These are phyloP conservation scores for Xestia ashworthii DNA, from an alignment of 2,888 invertebrate genomes.

Conservation along the genomic window DNA sequence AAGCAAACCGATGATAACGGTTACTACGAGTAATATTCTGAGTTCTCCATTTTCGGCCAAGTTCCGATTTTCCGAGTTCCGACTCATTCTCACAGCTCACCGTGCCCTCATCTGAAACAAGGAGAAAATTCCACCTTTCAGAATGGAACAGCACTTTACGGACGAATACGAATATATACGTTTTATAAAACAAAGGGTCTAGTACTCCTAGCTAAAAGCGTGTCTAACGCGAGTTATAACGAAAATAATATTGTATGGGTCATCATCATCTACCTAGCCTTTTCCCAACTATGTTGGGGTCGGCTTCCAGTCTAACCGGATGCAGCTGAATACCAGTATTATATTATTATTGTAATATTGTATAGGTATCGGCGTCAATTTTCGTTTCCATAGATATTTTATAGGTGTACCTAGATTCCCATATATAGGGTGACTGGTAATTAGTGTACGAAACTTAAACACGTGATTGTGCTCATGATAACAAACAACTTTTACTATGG, in stretches of 20 bases:
- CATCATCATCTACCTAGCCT: no score
- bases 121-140: constrained; percentile 30
- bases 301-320: no score
- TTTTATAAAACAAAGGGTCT: constrained; percentile 5
- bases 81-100: constrained; percentile 79
- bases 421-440: no score
- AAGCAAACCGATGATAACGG: constrained; percentile 91
- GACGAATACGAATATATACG: not conserved
- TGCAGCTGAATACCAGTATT: no score
- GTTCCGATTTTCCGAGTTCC: constrained; percentile 72
- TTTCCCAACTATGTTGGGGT: no score
- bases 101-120: constrained; percentile 75
- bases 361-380: not conserved
- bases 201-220: constrained; percentile 17
- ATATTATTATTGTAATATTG: no score
- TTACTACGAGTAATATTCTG: constrained; percentile 90
- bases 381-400: not conserved
- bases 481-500: no score
- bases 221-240: constrained; percentile 13
- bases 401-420: not conserved
- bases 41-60: constrained; percentile 89
- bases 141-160: constrained; percentile 1
- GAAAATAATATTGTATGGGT: not conserved
- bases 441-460: no score
- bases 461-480: no score